Evolutionary conservation across 2,797 vertebrate species (phyloP).

Genomic region (Acridotheres tristis): DNA sequence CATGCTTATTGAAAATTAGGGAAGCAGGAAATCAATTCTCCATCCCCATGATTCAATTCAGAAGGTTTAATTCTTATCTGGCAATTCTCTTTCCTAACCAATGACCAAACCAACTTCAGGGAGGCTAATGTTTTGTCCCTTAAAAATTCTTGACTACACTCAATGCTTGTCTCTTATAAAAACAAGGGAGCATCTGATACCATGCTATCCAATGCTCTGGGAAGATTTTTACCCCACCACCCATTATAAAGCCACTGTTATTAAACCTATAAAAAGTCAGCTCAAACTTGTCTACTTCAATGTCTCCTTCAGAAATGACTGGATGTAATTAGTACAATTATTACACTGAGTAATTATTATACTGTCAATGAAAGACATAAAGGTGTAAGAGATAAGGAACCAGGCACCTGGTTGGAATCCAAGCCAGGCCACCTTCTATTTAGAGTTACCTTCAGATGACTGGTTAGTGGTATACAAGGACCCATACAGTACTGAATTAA

Average conservation of each 20-base stretch:
- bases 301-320: background rate
- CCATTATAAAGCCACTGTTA: background rate
- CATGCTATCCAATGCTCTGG: background rate
- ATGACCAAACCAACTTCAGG: constrained; percentile 8
- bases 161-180: background rate
- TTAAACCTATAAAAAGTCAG: constrained; percentile 19
- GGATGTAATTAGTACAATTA: background rate
- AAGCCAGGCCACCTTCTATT: background rate
- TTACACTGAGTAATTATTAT: background rate
- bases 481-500: background rate
- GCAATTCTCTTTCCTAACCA: constrained; percentile 20
- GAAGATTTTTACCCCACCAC: constrained; percentile 28
- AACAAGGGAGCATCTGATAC: background rate
- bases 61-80: constrained; percentile 38
- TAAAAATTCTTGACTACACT: constrained; percentile 32
- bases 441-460: background rate
- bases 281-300: background rate
- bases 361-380: background rate
- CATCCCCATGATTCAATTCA: constrained; percentile 31
- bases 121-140: background rate
- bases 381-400: background rate
- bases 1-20: background rate
- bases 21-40: constrained; percentile 45
- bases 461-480: background rate
- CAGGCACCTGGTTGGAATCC: background rate